A percentile compares a stretch with the other conserved stretches of the same genome.
Evolutionary conservation across 2,888 invertebrate genomes (phyloP).

Genomic region (Apotomis turbidana): DNA sequence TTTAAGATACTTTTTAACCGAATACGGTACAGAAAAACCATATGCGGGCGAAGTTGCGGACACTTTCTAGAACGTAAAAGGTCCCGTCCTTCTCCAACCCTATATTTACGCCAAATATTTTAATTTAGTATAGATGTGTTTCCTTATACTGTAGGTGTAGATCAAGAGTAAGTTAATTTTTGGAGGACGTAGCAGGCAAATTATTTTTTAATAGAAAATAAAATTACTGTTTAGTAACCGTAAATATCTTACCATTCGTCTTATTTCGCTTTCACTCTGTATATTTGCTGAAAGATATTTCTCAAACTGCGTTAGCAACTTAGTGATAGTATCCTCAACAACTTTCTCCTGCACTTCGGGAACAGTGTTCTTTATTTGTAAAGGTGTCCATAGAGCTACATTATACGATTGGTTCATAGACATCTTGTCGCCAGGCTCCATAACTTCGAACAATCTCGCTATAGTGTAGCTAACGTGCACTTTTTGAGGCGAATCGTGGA

Average conservation of each 20-base stretch:
- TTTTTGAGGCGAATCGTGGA: slow-evolving; percentile 63
- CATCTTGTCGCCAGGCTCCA: slow-evolving; percentile 59
- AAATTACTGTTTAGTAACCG: slow-evolving; percentile 8
- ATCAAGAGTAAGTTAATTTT: too few species aligned
- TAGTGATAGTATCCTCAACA: slow-evolving; percentile 51
- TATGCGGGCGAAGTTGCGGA: too few species aligned
- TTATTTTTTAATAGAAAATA: too few species aligned
- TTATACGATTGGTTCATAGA: slow-evolving; percentile 57
- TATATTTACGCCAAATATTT: too few species aligned
- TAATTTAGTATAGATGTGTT: too few species aligned
- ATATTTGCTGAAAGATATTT: slow-evolving; percentile 38
- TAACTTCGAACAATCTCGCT: slow-evolving; percentile 55
- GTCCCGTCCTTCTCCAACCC: too few species aligned
- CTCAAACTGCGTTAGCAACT: slow-evolving; percentile 48
- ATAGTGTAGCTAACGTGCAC: slow-evolving; percentile 59
- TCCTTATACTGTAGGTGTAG: too few species aligned
- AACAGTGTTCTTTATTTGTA: slow-evolving; percentile 61
- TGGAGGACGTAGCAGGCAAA: too few species aligned
- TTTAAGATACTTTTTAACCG: too few species aligned
- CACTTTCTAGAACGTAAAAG: too few species aligned
- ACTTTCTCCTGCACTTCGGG: slow-evolving; percentile 49
- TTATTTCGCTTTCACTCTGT: slow-evolving; percentile 44
- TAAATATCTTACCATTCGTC: slow-evolving; percentile 51
- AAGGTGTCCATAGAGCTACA: slow-evolving; percentile 57
- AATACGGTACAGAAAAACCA: too few species aligned